Evolutionary conservation across 2,888 invertebrate species (phyloP), one percentile per base, ranked within the genome.

Genomic region (Corbicula japonica): DNA sequence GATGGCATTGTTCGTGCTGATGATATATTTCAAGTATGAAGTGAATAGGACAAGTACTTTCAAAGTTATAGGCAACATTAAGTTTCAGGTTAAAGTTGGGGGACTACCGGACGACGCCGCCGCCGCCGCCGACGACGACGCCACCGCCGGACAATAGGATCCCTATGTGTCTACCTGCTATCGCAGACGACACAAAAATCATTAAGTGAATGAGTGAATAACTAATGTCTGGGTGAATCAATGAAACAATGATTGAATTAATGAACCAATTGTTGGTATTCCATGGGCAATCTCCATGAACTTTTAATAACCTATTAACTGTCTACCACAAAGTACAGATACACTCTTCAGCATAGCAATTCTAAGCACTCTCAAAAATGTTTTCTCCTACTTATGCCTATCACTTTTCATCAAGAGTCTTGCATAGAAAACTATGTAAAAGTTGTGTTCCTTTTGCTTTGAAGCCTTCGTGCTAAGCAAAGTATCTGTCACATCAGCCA

Each of bases 181-280:
- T n/a, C 15, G 10, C 15, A 56, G 8, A 26, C 5, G 28, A 15
- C 15, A 15, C 18, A 26, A 8, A 15, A 26, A 56, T 56, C 5
- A 56, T 26, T 15, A 21, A 56, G n/a, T 26, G 12, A 56, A 56
- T 15, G n/a, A 56, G 8, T 15, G 32, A 56, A 6, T 56, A 10
- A 56, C 32, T 6, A 28, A 56, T 56, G 28, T 26, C 18, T 56
- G 28, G 28, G 10, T 28, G 28, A 56, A 56, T n/a, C 8, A 28
- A 56, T 15, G 56, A 56, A 30, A 10, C 5, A 28, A 56, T 32
- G 56, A 56, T 15, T 32, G 56, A 56, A 56, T 15, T 10, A 56
- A 56, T 28, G 10, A 28, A 26, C 15, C 12, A 41, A 41, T 41
- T 10, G 15, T 10, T 41, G 10, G 41, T 10, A 41, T 12, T 41